phyloP scores from a whole-genome alignment of 1,140 invertebrate genomes.

The Temnothorax nylanderi region DNA sequence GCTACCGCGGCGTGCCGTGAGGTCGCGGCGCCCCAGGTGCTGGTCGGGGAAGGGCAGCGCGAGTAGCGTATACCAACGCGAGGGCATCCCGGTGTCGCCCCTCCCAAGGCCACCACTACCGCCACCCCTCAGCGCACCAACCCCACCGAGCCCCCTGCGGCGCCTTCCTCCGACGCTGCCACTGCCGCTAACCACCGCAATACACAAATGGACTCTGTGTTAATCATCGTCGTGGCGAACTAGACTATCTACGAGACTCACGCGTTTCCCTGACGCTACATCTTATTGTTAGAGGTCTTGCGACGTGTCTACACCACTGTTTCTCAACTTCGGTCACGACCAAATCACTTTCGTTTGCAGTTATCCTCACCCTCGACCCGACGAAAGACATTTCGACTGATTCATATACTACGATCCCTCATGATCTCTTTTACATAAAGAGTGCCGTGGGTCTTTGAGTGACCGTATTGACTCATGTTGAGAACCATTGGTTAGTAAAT shows the following conservation, averaged over 20 bases:
- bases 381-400: not conserved
- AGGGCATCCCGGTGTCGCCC: slow-evolving; percentile 87
- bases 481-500: slow-evolving; percentile 28
- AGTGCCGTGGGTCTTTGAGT: not conserved
- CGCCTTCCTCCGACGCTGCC: slow-evolving; percentile 83
- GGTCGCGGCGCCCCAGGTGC: slow-evolving; percentile 94
- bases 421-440: not conserved
- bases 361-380: not conserved
- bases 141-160: slow-evolving; percentile 83
- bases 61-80: slow-evolving; percentile 95
- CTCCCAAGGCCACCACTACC: slow-evolving; percentile 84
- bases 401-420: not conserved
- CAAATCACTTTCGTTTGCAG: not conserved
- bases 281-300: not conserved
- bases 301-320: slow-evolving; percentile 18
- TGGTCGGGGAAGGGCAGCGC: slow-evolving; percentile 96
- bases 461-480: not conserved
- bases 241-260: slow-evolving; percentile 29
- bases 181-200: slow-evolving; percentile 82
- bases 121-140: slow-evolving; percentile 84
- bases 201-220: slow-evolving; percentile 80
- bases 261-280: slow-evolving; percentile 6
- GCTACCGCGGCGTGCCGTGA: slow-evolving; percentile 89
- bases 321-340: slow-evolving; percentile 29
- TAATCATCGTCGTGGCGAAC: slow-evolving; percentile 67